Base-by-base conservation (phyloP, 2,113 vertebrate species). In the Tringa solitaria region DNA sequence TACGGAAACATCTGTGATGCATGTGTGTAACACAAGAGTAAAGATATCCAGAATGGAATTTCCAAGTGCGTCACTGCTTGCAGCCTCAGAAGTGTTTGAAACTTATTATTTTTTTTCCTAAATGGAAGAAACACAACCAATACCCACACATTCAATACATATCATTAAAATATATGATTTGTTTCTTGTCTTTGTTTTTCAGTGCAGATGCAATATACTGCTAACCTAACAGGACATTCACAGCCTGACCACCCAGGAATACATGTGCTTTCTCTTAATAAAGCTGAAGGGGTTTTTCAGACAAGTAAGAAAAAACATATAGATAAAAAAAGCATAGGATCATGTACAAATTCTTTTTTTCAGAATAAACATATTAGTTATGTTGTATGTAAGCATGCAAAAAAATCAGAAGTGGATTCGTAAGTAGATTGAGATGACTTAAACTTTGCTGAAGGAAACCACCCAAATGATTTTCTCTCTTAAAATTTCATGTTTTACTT, bases 121-220 rank as follows among this genome's bases (percentile, higher is more conserved):
- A 43, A 39, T 35, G 30, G 15, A 56, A 84, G 23, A 48, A 91
- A n/a, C 14, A 53, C 4, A 59, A 37, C 61, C 18, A 32, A 72
- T 67, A 19, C 3, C 6, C 3, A 56, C 3, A 3, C 0, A 0
- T 23, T 5, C 8, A 46, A 46, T 33, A 27, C 11, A 53, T 6
- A 41, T 3, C 8, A 82, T 3, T 37, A 28, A 48, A 74, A 63
- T 12, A 32, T 5, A 54, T 0, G 0, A 39, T 20, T 63, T 48
- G 1, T 19, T 51, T 37, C 20, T 50, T 5, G 6, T 7, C 8
- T 48, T 74, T 68, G 4, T 20, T 70, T 45, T 57, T 41, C 10
- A 57, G 10, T 30, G 46, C 28, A 87, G 54, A 81, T 12, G 46
- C 7, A 48, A 48, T 33, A 18, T 78, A 35, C 30, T 39, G 19